Evolutionary conservation across 2,113 vertebrate genomes (phyloP).

Genomic region (Zeus faber): DNA sequence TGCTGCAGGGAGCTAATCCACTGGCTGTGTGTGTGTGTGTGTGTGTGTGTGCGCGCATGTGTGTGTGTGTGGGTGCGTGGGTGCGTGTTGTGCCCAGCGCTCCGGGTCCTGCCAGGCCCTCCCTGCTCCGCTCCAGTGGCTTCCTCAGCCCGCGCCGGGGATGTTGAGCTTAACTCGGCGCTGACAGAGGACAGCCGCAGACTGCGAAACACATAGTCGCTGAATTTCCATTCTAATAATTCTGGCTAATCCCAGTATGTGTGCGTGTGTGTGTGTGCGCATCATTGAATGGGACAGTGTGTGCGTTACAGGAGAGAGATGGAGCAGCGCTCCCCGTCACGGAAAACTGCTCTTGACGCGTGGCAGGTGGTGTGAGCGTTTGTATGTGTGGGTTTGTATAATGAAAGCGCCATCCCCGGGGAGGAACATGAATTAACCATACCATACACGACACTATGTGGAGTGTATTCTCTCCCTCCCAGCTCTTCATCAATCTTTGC

Average conservation of each 20-base stretch:
- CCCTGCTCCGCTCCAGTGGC: slow-evolving; percentile 55
- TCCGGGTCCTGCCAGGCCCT: slow-evolving; percentile 54
- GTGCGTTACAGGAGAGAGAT: too few relatives aligned
- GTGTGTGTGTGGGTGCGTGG: slow-evolving; percentile 11
- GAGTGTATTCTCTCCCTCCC: slow-evolving; percentile 26
- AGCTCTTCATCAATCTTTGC: slow-evolving; percentile 30
- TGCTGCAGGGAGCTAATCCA: slow-evolving; percentile 59
- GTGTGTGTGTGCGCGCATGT: slow-evolving; percentile 14
- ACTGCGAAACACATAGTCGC: slow-evolving; percentile 61
- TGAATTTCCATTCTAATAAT: slow-evolving; percentile 67
- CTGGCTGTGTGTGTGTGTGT: slow-evolving; percentile 15
- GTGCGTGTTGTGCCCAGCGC: slow-evolving; percentile 10
- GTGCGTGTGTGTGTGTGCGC: slow-evolving; percentile 23
- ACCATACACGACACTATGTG: slow-evolving; percentile 31
- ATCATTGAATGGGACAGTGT: too few relatives aligned
- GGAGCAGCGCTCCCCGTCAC: slow-evolving; percentile 18
- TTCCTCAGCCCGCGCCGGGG: slow-evolving; percentile 47
- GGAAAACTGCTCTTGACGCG: slow-evolving; percentile 35
- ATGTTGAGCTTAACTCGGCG: slow-evolving; percentile 64
- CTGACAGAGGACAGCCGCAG: slow-evolving; percentile 55
- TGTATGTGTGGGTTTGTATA: slow-evolving; percentile 16
- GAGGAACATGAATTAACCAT: slow-evolving; percentile 63
- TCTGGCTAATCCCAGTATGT: slow-evolving; percentile 45
- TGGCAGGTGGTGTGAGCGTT: slow-evolving; percentile 49
- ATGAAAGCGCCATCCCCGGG: slow-evolving; percentile 37